Evolutionary conservation across 1,140 invertebrate genomes (phyloP), one percentile per base, ranked within the genome.

Genomic region (Nebria ingens): DNA sequence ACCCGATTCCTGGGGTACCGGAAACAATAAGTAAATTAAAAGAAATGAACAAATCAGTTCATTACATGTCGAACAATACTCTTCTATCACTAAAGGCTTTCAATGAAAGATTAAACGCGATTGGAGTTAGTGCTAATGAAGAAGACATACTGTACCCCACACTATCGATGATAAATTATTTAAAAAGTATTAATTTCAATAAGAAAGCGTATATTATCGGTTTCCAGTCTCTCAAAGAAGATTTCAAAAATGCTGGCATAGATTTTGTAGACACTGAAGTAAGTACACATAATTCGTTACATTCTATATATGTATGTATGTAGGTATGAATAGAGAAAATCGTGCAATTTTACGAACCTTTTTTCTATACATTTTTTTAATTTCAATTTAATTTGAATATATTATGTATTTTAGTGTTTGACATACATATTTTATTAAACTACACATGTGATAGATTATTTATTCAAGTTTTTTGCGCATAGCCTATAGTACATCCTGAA

Each of bases 41-140:
- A 60, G 45, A 54, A 17, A 52, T 61, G 13, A 62, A 64, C 0
- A 71, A 71, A 63, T 55, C 59, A 9, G 56, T 68, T 2, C 56
- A 60, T 53, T 66, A 64, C 49, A 58, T 69, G 11, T 63, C 64
- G 1, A 69, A 71, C 45, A 69, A 71, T 55, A 57, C 55, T 12
- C 52, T 56, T 1, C 23, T 54, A 25, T 51, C 56, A 6, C 9
- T 57, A 12, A 40, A 64, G 15, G 19, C 20, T 1, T 57, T 59
- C n/a, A 12, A 55, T 15, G 21, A 58, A 3, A 38, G 54, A 20
- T 60, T 68, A 2, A 61, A 53, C 38, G 23, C 53, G 52, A 51
- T 53, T 52, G 54, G 38, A 42, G 42, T 56, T 51, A 49, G 60
- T 49, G 53, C 60, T 20, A 51, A 59, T 21, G 49, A 42, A 22